Base-by-base conservation (phyloP, 1,140 invertebrate genomes). In the Rhizoglyphus robini region DNA sequence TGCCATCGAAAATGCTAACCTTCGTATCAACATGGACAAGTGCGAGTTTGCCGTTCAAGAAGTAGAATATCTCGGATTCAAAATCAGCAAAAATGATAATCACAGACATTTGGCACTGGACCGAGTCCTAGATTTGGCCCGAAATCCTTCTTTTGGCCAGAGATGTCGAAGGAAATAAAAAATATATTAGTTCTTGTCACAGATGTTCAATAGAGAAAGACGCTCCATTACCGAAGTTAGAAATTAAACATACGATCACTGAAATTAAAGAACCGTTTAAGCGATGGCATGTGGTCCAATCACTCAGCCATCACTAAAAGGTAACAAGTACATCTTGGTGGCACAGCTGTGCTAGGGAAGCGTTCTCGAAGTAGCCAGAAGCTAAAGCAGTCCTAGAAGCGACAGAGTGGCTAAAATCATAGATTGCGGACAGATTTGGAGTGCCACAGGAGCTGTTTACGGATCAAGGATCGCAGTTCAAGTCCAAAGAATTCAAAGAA, bases 41-140 rank as follows among this genome's bases (percentile, higher is more conserved):
- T 75, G 75, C 65, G 61, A 70, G 27, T 75, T 78, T 68, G 75
- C 75, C 30, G 23, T 70, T 58, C 30, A 62, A 3, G 67, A 69
- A 32, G 68, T 79, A 4, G 72, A 66, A 25, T 78, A 74, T 66
- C 64, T 78, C 15, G 76, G 77, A 0, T 54, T 25, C 51, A 5
- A 20, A 20, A 20, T 54, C 73, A 20, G 23, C 20, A 23, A 54
- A 20, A 54, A 54, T 30, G n/a, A n/a, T n/a, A n/a, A n/a, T n/a
- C n/a, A n/a, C n/a, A n/a, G n/a, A n/a, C n/a, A n/a, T n/a, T n/a
- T n/a, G n/a, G n/a, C n/a, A n/a, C n/a, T n/a, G n/a, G n/a, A n/a
- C n/a, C n/a, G n/a, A n/a, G n/a, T n/a, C n/a, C n/a, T n/a, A n/a
- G n/a, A n/a, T n/a, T n/a, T n/a, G n/a, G n/a, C n/a, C n/a, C n/a